These are phyloP conservation scores for Lerista edwardsae DNA, from an alignment of 2,797 vertebrate species.

Conservation along the genomic window DNA sequence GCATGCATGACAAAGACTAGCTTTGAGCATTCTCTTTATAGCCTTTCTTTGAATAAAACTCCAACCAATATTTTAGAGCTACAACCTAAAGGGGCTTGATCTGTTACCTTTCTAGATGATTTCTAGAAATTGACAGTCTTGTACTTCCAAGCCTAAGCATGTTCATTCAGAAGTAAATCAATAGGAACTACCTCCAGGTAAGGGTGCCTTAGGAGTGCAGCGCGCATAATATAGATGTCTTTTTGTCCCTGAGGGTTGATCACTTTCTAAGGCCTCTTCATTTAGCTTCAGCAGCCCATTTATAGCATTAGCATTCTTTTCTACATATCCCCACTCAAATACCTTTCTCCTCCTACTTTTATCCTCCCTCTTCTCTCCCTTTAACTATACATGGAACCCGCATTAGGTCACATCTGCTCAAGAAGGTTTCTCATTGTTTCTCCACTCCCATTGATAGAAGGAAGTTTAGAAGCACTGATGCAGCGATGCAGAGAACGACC, in stretches of 20 bases:
- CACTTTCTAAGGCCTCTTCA: conserved; percentile 13
- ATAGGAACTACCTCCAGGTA: conserved; percentile 6
- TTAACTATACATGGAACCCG: conserved; percentile 41
- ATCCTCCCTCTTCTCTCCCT: conserved; percentile 7
- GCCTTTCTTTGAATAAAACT: neutral
- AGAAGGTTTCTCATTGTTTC: conserved; percentile 66
- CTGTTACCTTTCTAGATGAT: neutral
- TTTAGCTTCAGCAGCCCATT: neutral
- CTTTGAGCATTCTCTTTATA: neutral
- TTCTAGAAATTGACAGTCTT: neutral
- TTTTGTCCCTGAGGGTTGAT: neutral
- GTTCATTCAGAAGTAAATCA: conserved; percentile 1
- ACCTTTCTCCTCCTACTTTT: conserved; percentile 15
- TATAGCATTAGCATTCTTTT: conserved; percentile 34
- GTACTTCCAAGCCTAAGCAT: neutral
- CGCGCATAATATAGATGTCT: neutral
- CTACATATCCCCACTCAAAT: conserved; percentile 12
- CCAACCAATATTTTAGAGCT: neutral
- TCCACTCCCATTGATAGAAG: conserved; percentile 68
- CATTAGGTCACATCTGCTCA: conserved; percentile 36
- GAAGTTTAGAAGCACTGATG: conserved; percentile 70
- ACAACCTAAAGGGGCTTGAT: conserved; percentile 6
- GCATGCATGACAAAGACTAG: neutral
- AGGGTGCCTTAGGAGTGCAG: neutral
- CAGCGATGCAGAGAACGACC: conserved; percentile 65